Base-by-base conservation (phyloP, 1,140 invertebrate species). In the Gyrodactylus bullatarudis region DNA sequence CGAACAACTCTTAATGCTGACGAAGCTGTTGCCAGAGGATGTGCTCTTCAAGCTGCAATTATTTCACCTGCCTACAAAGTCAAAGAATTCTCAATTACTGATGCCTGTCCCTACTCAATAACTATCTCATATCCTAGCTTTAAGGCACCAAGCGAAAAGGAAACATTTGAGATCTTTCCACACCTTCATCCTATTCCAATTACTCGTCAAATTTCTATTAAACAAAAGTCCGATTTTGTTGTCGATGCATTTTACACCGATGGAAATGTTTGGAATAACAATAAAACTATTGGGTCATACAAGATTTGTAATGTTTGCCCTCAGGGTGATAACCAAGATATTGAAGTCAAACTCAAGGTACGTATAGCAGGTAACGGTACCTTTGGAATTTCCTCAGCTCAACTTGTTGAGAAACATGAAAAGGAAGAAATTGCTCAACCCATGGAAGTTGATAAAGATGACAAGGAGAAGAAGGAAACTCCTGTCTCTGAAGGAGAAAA, bases 1-100 rank as follows among this genome's bases (percentile, higher is more conserved):
- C 91, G 89, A 68, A 98, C 93, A 0, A 97, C 94, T 20, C 81
- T 99, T 25, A 99, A 99, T 82, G 87, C 94, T 79, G 94, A 99
- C 80, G 95, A 99, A 82, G 88, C 93, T 25, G 91, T 98, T 8
- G 85, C 91, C 2, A 85, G 93, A 73, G 94, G 93, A 0, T 95
- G 91, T 81, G 91, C 93, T 26, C 82, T 97, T 26, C 90, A 83
- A 77, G 82, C 81, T 82, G 94, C 94, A 8, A 96, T 97, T 83
- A 83, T 97, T 74, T 93, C 89, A 75, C 94, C 94, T 26, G 90
- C 89, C 22, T 90, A 97, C 76, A 86, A 90, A 79, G 92, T 98
- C 27, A 84, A 89, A 75, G 93, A 98, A 74, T 95, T 97, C 79
- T 85, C 84, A 71, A 87, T 98, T 1, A 87, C 87, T 8, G 93